Conservation (phyloP, 2,888 invertebrate genomes). For the Emesis castigata region DNA sequence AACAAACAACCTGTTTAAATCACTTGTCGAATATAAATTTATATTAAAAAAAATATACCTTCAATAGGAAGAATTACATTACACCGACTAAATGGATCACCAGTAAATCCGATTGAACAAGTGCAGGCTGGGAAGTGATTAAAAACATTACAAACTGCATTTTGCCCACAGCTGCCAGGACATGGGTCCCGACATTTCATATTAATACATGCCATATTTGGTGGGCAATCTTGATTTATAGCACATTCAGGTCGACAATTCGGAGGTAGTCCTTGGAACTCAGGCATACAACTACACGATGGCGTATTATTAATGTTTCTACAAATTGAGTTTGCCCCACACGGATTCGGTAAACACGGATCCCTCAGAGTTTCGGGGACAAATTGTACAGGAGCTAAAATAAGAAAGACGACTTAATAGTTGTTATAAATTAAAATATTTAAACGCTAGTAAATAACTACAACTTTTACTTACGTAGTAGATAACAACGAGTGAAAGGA, state of each 20-base stretch:
- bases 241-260: constrained; percentile 93
- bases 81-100: constrained; percentile 94
- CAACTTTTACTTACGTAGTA: constrained; percentile 79
- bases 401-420: constrained; percentile 14
- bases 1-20: background rate
- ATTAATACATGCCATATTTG: constrained; percentile 92
- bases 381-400: constrained; percentile 75
- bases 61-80: constrained; percentile 80
- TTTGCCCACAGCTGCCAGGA: constrained; percentile 91
- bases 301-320: constrained; percentile 88
- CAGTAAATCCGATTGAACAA: constrained; percentile 92
- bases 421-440: constrained; percentile 10
- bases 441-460: constrained; percentile 8
- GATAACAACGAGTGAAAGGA: constrained; percentile 91
- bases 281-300: constrained; percentile 90
- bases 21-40: background rate
- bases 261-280: constrained; percentile 92
- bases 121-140: constrained; percentile 92
- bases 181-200: constrained; percentile 93
- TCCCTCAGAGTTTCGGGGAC: constrained; percentile 82
- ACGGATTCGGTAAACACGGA: constrained; percentile 92
- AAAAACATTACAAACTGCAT: constrained; percentile 90
- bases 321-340: constrained; percentile 91
- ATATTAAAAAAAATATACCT: constrained; percentile 72
- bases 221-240: constrained; percentile 92